Base-by-base conservation (phyloP, 1,140 invertebrate species). In the Drosophila gunungcola region DNA sequence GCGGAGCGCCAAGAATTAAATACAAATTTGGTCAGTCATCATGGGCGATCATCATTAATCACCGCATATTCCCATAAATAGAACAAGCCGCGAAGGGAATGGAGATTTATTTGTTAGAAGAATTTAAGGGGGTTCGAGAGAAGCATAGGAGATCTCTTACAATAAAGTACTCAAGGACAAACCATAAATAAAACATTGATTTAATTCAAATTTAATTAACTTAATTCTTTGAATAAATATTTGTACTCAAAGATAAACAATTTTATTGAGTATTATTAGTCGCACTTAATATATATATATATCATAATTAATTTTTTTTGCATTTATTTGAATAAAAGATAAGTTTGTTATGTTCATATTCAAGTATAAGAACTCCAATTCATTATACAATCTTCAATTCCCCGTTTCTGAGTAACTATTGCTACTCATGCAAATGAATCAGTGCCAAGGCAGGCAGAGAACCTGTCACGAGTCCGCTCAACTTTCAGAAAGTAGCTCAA, bases 1-100 rank as follows among this genome's bases (percentile, higher is more conserved):
- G 73, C 60, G 73, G 84, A 80, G 75, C 58, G 72, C 67, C 65
- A 70, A 78, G 65, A 83, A 65, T 86, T 67, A 68, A 78, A 88
- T 88, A 76, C 72, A 68, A 70, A 86, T 84, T 89, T 84, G 73
- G 67, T 80, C 84, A 83, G 63, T 73, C 84, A 76, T 81, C 79
- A 69, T 52, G 75, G 61, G 16, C 39, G 67, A 67, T 53, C 29
- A 78, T 78, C 88, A 85, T 86, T 80, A 90, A 91, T 83, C 73
- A 82, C 78, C 27, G 2, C 41, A 38, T 11, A 39, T 43, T 63
- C 4, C 73, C 64, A 64, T 62, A 84, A 80, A 88, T 80, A 84
- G 72, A 74, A 69, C 46, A 49, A 41, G 13, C 13, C 41, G 13
- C 12, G 27, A 39, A 45, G 36, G 16, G 46, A 78, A 61, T 57